Conservation (phyloP, 2,888 invertebrate genomes). For the Microchrysa polita region DNA sequence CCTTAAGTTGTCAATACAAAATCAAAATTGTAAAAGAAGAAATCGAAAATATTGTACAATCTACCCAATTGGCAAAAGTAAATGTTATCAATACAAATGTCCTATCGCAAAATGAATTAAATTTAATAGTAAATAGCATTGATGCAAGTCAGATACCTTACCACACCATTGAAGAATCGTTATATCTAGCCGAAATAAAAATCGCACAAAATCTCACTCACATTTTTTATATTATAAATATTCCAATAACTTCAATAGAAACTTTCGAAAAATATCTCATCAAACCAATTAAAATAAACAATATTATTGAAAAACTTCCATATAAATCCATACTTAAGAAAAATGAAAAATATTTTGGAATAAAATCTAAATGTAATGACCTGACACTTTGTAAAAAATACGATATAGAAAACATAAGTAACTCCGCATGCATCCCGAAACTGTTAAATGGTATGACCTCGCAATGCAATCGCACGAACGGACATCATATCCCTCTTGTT, state of each 20-base stretch:
- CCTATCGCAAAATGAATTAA: background rate
- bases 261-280: background rate
- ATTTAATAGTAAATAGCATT: background rate
- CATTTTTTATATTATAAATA: background rate
- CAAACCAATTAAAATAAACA: background rate
- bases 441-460: background rate
- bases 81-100: background rate
- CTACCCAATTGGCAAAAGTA: background rate
- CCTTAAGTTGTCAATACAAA: background rate
- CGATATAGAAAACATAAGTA: constrained; percentile 6
- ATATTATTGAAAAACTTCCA: background rate
- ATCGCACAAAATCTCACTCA: background rate
- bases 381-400: constrained; percentile 17
- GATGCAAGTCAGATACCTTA: background rate
- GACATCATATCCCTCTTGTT: background rate
- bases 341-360: background rate
- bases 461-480: background rate
- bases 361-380: background rate
- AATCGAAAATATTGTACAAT: background rate
- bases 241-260: background rate
- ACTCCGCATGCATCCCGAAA: constrained; percentile 15
- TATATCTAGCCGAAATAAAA: background rate
- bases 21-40: background rate
- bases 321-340: background rate
- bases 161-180: background rate